Percentiles rank a stretch among this genome's conserved stretches.
Evolutionary conservation across 2,113 vertebrate genomes (phyloP).

Genomic region (Rutilus rutilus): DNA sequence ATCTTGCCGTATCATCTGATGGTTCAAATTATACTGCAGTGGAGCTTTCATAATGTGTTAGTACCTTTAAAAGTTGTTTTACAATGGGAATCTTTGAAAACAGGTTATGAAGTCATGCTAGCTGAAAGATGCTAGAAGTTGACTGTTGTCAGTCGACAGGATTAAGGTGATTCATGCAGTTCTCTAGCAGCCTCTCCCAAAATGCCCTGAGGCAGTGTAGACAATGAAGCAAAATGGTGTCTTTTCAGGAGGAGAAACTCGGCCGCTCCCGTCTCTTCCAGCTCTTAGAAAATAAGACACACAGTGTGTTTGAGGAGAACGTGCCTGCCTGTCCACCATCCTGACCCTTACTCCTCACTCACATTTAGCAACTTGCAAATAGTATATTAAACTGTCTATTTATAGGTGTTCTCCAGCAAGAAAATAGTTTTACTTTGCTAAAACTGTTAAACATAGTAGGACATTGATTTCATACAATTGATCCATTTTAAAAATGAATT

Average conservation of each 20-base stretch:
- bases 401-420: neutral
- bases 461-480: neutral
- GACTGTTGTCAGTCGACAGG: constrained; percentile 41
- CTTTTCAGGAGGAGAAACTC: constrained; percentile 43
- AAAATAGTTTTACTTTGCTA: neutral
- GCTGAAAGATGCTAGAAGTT: constrained; percentile 46
- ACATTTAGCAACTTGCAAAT: neutral
- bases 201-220: constrained; percentile 50
- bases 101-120: neutral
- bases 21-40: neutral
- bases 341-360: neutral
- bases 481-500: neutral
- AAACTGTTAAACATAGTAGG: neutral
- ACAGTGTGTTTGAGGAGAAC: constrained; percentile 22
- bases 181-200: constrained; percentile 40
- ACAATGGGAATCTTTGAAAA: neutral
- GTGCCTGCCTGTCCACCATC: neutral
- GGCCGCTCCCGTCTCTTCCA: constrained; percentile 47
- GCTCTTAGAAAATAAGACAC: constrained; percentile 33
- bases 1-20: constrained; percentile 19
- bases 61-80: neutral
- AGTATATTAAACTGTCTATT: neutral
- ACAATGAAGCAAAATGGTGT: constrained; percentile 50
- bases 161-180: constrained; percentile 39
- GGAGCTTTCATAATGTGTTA: neutral